Evolutionary conservation across 2,797 vertebrate species (phyloP), one percentile per base, ranked within the genome.

Genomic region (Myripristis jacobus): DNA sequence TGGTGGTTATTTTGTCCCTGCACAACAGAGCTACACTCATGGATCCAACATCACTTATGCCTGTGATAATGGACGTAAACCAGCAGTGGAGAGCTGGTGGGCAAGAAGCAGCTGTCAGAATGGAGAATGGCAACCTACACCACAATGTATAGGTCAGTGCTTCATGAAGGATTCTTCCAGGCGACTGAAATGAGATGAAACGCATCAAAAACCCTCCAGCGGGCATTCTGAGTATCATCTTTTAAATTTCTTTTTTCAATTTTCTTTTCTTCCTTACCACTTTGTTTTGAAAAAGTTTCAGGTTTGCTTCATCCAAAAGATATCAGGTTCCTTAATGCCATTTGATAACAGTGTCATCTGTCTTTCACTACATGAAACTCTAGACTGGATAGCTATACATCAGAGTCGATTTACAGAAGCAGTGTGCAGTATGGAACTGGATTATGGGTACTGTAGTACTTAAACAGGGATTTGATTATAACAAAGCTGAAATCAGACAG

Each of bases 101-200:
- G 85, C 16, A 18, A 67, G 31, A 1, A 69, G n/a, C 63, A 67
- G 10, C 6, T 93, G 92, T 82, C 0, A 12, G 0, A 12, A 41
- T 25, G 84, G 82, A 0, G 1, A 0, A 4, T 92, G 91, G 92
- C 48, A 24, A 16, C 62, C 22, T 22, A 0, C 0, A 19, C 89
- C 91, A 1, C 29, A 50, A 9, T 93, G 91, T 27, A 80, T 91
- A 19, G 13, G 91, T 92, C 58, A 73, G 88, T 77, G 8, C 12
- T 46, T 15, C 2, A 24, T 43, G 2, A 34, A 7, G 43, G 43
- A 46, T 0, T 50, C 6, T 22, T 15, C 1, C 41, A 15, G 12
- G 13, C 3, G 2, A 58, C 25, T 13, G 3, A 12, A 22, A 24
- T 15, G 1, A 41, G 4, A 19, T 8, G 6, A 21, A 19, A 13